Evolutionary conservation across 1,140 invertebrate species (phyloP), one percentile per base, ranked within the genome.

Genomic region (Sminthurides bifidus): DNA sequence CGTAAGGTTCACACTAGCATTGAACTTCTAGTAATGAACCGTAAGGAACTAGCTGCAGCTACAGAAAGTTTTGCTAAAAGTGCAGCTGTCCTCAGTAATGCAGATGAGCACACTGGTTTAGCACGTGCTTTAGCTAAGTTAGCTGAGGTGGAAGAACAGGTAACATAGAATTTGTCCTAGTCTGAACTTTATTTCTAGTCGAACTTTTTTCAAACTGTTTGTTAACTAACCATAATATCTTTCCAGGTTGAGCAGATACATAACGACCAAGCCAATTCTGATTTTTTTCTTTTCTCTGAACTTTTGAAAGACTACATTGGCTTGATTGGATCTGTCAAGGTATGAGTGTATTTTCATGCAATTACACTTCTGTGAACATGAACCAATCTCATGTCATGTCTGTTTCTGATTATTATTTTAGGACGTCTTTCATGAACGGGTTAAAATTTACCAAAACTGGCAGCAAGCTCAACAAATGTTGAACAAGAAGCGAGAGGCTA

Each of bases 381-480:
- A n/a, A n/a, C n/a, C n/a, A n/a, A n/a, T n/a, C n/a, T n/a, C n/a
- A n/a, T n/a, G n/a, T n/a, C n/a, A n/a, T n/a, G n/a, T 19, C 31
- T 43, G 43, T 44, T 31, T 29, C 31, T 53, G 35, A 44, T 10
- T 24, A n/a, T 21, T 38, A 43, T 41, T 55, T 33, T 74, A 86
- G 80, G 92, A 94, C 69, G 90, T 93, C n/a, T 95, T 98, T 67
- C 90, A 95, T 69, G 93, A 98, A 72, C 77, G 95, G 65, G 92
- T 97, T 0, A 98, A 98, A 76, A 83, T 88, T 0, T 98, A 94
- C 72, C 93, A 98, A 74, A 87, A 86, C 65, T 98, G 94, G 90
- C 92, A 98, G 70, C 90, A 93, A 68, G 87, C 92, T 40, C 90
- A 96, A 73, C 82, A 89, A 72, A 92, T 86, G 71, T 70, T 99